Conservation (phyloP, 2,888 invertebrate species). For the Amaurobius ferox region DNA sequence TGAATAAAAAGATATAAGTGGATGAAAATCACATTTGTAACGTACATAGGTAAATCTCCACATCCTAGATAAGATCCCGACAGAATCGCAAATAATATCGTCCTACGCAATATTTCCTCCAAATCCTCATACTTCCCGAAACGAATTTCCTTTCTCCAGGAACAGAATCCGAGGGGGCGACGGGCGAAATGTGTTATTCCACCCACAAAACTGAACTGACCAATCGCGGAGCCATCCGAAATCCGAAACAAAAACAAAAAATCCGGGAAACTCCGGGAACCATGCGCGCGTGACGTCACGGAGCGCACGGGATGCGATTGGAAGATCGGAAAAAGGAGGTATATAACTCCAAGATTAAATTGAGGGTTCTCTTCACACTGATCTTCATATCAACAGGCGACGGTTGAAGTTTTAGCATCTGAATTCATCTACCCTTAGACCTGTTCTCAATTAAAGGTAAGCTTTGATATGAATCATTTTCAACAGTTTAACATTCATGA, state of each 20-base stretch:
- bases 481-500: too few species aligned
- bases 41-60: too few species aligned
- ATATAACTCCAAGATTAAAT: constrained; percentile 65
- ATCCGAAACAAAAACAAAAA: constrained; percentile 1
- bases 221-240: not conserved
- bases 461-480: too few species aligned
- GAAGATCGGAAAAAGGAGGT: constrained; percentile 35
- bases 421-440: not conserved
- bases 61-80: too few species aligned
- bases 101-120: too few species aligned
- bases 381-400: constrained; percentile 51
- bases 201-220: constrained; percentile 41
- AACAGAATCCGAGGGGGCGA: not conserved
- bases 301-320: constrained; percentile 55
- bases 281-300: constrained; percentile 33
- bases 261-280: not conserved
- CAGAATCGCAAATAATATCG: too few species aligned
- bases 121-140: too few species aligned
- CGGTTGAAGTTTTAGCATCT: not conserved
- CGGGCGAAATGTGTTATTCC: not conserved
- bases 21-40: too few species aligned
- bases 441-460: not conserved
- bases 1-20: too few species aligned
- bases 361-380: not conserved
- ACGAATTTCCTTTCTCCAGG: not conserved